Evolutionary conservation across 1,140 invertebrate genomes (phyloP).

Genomic region (Asobara japonica): DNA sequence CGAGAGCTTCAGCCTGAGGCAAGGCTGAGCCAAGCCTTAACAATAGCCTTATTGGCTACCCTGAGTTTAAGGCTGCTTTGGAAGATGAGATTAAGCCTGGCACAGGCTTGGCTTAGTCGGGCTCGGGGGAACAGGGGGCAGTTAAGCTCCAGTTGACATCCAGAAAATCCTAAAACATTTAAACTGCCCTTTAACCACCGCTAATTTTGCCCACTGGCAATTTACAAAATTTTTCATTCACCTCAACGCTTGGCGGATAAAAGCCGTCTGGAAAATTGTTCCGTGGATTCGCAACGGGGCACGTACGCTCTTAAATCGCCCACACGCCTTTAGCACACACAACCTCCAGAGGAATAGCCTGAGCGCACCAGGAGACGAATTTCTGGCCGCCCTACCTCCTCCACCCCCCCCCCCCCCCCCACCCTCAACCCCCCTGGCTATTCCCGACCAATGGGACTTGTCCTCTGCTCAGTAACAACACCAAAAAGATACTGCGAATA

Average conservation of each 20-base stretch:
- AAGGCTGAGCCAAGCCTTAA: too few relatives aligned
- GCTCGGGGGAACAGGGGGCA: too few relatives aligned
- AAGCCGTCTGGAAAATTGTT: slow-evolving; percentile 31
- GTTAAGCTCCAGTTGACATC: too few relatives aligned
- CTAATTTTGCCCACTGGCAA: background rate
- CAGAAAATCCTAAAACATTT: too few relatives aligned
- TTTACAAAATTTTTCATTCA: slow-evolving; percentile 15
- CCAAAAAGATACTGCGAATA: slow-evolving; percentile 11
- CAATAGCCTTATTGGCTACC: too few relatives aligned
- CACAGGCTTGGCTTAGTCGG: too few relatives aligned
- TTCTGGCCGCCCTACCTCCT: background rate
- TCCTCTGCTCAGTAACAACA: slow-evolving; percentile 10
- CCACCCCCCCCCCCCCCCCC: too few relatives aligned
- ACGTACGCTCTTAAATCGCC: slow-evolving; percentile 35
- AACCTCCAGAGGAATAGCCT: background rate
- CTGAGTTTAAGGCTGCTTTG: too few relatives aligned
- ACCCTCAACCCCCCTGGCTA: background rate
- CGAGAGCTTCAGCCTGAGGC: too few relatives aligned
- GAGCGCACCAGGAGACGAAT: slow-evolving; percentile 4
- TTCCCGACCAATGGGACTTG: background rate
- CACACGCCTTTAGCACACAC: slow-evolving; percentile 17
- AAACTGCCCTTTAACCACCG: background rate
- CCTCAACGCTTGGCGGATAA: slow-evolving; percentile 3
- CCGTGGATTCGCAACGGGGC: slow-evolving; percentile 24
- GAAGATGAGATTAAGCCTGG: too few relatives aligned